Conservation (phyloP, 1,140 invertebrate genomes). For the Latrodectus geometricus region DNA sequence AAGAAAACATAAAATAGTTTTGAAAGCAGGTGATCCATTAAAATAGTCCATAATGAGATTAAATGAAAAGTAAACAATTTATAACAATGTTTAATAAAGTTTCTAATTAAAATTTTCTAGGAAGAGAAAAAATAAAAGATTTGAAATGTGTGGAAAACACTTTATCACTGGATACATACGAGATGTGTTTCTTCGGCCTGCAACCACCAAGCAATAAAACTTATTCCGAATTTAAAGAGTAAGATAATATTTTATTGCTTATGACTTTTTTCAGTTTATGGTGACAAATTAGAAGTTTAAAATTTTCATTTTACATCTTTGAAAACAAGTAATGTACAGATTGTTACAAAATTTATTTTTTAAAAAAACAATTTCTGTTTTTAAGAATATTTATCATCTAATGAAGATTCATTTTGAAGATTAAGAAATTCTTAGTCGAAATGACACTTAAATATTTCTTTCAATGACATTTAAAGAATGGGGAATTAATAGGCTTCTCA, state of each 20-base stretch:
- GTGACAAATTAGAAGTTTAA: neutral
- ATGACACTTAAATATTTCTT: too few relatives aligned
- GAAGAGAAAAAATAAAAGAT: conserved; percentile 22
- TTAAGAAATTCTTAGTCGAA: too few relatives aligned
- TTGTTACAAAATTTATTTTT: neutral
- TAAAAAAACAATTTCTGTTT: too few relatives aligned
- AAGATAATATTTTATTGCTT: neutral
- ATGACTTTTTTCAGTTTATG: neutral
- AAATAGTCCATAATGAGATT: too few relatives aligned
- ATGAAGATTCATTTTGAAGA: too few relatives aligned
- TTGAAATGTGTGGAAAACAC: neutral
- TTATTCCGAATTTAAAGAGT: conserved; percentile 3
- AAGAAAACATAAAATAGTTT: too few relatives aligned
- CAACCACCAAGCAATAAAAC: neutral
- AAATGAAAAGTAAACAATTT: too few relatives aligned
- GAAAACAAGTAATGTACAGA: neutral
- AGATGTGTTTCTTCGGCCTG: neutral
- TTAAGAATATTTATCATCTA: too few relatives aligned
- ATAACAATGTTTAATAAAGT: too few relatives aligned
- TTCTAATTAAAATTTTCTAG: neutral
- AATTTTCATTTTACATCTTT: neutral
- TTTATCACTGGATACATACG: neutral
- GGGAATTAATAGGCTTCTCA: too few relatives aligned
- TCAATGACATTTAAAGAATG: too few relatives aligned
- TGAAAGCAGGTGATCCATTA: too few relatives aligned